Evolutionary conservation across 2,797 vertebrate species (phyloP).

Genomic region (Orientallactaga sibirica): DNA sequence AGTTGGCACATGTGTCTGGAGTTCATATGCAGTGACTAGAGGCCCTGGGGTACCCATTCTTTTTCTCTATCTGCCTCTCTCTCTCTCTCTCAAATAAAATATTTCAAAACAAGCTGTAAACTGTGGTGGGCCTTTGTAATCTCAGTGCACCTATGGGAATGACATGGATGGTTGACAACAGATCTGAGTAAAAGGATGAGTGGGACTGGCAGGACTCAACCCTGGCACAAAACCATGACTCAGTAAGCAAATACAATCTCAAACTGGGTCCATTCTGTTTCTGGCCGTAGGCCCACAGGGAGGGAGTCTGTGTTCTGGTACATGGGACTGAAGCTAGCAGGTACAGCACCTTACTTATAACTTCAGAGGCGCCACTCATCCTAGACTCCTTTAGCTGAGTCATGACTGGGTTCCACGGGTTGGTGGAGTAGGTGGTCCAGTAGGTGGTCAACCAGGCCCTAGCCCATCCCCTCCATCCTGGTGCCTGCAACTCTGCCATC

Average conservation of each 20-base stretch:
- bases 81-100: no score
- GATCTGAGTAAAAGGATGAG: no score
- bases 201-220: background rate
- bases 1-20: no score
- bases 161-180: no score
- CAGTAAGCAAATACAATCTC: background rate
- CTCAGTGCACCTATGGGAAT: no score
- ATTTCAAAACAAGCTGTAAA: no score
- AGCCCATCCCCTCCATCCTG: background rate
- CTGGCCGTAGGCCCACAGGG: constrained; percentile 85
- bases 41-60: no score
- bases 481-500: constrained; percentile 12
- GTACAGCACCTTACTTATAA: constrained; percentile 92
- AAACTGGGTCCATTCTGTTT: background rate
- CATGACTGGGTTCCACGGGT: constrained; percentile 91
- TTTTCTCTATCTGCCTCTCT: no score
- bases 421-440: constrained; percentile 94
- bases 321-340: constrained; percentile 92
- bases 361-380: constrained; percentile 93
- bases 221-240: background rate
- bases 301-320: constrained; percentile 91
- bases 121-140: no score
- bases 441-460: constrained; percentile 70
- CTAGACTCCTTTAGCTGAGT: constrained; percentile 92
- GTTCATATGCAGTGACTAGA: no score